These are phyloP conservation scores for Paramormyrops kingsleyae DNA, from an alignment of 2,113 vertebrate species.

Conservation along the genomic window DNA sequence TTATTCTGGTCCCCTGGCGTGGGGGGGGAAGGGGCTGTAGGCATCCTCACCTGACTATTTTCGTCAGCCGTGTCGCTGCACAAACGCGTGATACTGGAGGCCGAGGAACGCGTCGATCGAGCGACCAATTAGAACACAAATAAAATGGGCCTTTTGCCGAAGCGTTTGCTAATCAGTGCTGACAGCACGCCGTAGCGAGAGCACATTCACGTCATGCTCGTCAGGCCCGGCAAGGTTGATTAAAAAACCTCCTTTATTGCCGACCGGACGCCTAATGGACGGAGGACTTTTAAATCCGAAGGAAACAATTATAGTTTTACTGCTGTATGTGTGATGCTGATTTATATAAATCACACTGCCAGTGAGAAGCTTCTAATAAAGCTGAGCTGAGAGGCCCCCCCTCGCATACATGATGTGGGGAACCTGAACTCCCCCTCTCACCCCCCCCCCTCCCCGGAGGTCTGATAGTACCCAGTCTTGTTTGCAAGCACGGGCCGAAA, in stretches of 20 bases:
- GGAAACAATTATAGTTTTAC: conserved; percentile 73
- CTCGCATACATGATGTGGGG: conserved; percentile 66
- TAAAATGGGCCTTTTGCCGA: conserved; percentile 34
- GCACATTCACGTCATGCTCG: conserved; percentile 62
- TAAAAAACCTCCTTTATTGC: conserved; percentile 70
- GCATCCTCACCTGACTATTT: background rate
- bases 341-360: conserved; percentile 70
- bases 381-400: conserved; percentile 39
- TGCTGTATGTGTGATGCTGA: conserved; percentile 65
- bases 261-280: conserved; percentile 66
- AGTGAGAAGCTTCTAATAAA: conserved; percentile 69
- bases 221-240: conserved; percentile 67
- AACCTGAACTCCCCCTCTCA: conserved; percentile 29
- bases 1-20: background rate
- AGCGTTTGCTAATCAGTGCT: conserved; percentile 32
- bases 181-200: conserved; percentile 46
- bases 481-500: background rate
- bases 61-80: background rate
- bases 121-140: background rate
- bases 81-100: background rate
- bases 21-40: background rate
- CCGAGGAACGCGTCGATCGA: background rate
- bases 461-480: background rate
- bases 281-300: conserved; percentile 68
- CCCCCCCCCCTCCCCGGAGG: background rate